Conservation (phyloP, 2,888 invertebrate species). For the Xestia ashworthii region DNA sequence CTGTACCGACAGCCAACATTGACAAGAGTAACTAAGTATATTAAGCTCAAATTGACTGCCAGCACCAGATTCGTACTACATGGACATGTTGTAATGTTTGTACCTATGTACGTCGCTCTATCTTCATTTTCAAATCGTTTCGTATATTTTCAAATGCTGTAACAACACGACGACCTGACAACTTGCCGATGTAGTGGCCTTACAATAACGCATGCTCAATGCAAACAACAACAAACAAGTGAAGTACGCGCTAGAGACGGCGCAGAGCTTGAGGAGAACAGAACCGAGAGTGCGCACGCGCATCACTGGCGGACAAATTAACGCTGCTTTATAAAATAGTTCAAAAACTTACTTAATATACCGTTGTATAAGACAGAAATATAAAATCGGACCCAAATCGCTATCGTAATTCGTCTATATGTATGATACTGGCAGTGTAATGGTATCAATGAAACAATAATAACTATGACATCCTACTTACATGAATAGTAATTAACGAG, state of each 20-base stretch:
- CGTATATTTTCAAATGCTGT: conserved; percentile 27
- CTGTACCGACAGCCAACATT: conserved; percentile 14
- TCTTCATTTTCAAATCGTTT: conserved; percentile 29
- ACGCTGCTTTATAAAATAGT: conserved; percentile 83
- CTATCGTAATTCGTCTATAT: conserved; percentile 87
- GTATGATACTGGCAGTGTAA: conserved; percentile 90
- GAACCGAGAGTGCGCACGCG: conserved; percentile 67
- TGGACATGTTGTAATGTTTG: conserved; percentile 34
- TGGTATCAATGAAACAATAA: conserved; percentile 82
- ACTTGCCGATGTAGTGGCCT: conserved; percentile 39
- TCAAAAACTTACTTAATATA: conserved; percentile 87
- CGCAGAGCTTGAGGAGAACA: conserved; percentile 79
- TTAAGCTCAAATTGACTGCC: conserved; percentile 14
- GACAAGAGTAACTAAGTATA: neutral
- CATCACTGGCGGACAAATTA: conserved; percentile 68
- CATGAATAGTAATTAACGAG: conserved; percentile 88
- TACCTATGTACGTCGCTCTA: conserved; percentile 27
- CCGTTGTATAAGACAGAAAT: conserved; percentile 88
- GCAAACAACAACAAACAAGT: conserved; percentile 53
- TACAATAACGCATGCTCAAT: conserved; percentile 52
- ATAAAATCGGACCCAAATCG: conserved; percentile 89
- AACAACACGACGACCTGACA: conserved; percentile 38
- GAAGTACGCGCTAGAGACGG: conserved; percentile 72
- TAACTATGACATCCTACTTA: conserved; percentile 87
- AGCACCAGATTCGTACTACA: conserved; percentile 19